Base-by-base conservation (phyloP, 2,113 vertebrate species). In the Osmerus mordax region DNA sequence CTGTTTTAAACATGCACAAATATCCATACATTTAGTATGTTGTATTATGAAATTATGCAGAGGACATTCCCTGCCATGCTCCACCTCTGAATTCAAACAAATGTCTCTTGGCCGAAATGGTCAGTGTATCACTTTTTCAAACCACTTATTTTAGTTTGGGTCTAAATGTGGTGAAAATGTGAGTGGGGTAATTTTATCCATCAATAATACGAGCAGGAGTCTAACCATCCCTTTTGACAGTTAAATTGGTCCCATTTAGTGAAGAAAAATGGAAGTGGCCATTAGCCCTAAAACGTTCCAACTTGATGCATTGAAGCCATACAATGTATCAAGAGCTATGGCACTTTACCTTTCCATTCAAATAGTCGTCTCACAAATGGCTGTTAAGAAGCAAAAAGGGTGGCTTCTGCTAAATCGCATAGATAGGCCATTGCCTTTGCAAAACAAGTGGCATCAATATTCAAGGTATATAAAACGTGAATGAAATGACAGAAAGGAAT, bases 161-260 rank as follows among this genome's bases (percentile, higher is more conserved):
- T 76, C 56, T 76, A 36, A 67, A 76, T 69, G 74, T 59, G 53
- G 55, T 72, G 71, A 79, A 78, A 80, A 80, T 75, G 55, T 80
- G 74, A 76, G 69, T 71, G 75, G 79, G 65, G 74, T 72, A 81
- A 85, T 85, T 86, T 72, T 78, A 74, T 86, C 74, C 81, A 86
- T 82, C 81, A 86, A 81, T 71, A 71, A 59, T 62, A 61, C 52
- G 64, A 65, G 47, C 29, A 11, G 77, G 83, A 90, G 87, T 69
- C 75, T 86, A 90, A 89, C 89, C 80, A 71, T 60, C 73, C 70
- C 79, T 87, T 84, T 73, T 89, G 88, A 91, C 75, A 91, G 81
- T 81, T 90, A 89, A 91, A 90, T 90, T 90, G 83, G 78, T 64
- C 69, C 71, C 58, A 86, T 84, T 89, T 85, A 88, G 74, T 69